A percentile compares a stretch with the other conserved stretches of the same genome.
phyloP scores from a whole-genome alignment of 2,888 invertebrate species.

The Drosophila ezoana region DNA sequence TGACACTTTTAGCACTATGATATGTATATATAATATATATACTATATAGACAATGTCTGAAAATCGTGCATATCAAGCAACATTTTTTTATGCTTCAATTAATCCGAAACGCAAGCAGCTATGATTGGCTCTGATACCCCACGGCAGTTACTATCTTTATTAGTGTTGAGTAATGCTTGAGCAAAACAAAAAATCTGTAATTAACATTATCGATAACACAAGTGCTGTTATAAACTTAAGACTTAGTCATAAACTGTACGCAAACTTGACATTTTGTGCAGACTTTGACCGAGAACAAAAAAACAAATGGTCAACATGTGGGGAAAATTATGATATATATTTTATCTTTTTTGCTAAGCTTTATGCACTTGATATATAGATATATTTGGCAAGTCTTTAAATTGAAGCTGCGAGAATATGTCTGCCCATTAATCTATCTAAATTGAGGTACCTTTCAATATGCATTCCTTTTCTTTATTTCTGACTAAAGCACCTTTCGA shows the following conservation, averaged over 20 bases:
- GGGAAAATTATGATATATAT: no score
- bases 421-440: background rate
- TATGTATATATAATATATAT: slow-evolving; percentile 5
- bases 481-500: background rate
- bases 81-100: slow-evolving; percentile 23
- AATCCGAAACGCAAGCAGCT: slow-evolving; percentile 21
- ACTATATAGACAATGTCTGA: slow-evolving; percentile 5
- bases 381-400: background rate
- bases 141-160: slow-evolving; percentile 10
- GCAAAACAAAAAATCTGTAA: background rate
- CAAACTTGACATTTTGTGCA: background rate
- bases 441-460: background rate
- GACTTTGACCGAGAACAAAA: background rate
- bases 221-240: background rate
- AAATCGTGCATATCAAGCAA: slow-evolving; percentile 19
- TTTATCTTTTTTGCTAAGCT: no score
- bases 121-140: slow-evolving; percentile 4
- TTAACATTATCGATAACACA: slow-evolving; percentile 8
- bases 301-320: background rate
- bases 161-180: background rate
- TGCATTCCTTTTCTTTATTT: background rate
- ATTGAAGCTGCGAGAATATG: background rate
- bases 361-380: no score
- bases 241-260: slow-evolving; percentile 7
- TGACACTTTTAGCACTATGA: slow-evolving; percentile 29